Evolutionary conservation across 2,797 vertebrate genomes (phyloP).

Genomic region (Pseudopleuronectes americanus): DNA sequence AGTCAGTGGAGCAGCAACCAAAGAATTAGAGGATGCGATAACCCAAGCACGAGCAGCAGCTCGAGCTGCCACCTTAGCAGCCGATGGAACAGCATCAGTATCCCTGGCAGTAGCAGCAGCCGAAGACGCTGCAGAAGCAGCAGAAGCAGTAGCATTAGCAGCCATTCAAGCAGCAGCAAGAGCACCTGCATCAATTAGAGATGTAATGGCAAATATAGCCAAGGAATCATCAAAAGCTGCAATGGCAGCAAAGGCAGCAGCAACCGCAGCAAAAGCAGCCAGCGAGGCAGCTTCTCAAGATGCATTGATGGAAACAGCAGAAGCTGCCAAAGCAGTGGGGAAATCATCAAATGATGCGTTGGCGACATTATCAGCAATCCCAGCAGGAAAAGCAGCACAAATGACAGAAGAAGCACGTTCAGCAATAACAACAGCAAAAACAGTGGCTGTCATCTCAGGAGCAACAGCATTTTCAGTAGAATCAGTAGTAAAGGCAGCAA

Average conservation of each 20-base stretch:
- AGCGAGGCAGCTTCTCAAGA: not conserved
- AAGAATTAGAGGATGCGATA: not conserved
- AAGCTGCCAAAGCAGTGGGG: not conserved
- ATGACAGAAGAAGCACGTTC: not conserved
- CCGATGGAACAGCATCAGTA: not conserved
- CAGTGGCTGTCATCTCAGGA: not conserved
- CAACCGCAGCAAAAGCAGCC: not conserved
- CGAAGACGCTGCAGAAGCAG: conserved; percentile 10
- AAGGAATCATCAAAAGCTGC: conserved; percentile 3
- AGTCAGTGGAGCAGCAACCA: not conserved
- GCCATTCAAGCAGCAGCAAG: not conserved
- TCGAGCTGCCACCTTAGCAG: not conserved
- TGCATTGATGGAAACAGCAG: not conserved
- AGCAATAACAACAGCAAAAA: not conserved
- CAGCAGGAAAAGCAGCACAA: not conserved
- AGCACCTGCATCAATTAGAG: not conserved
- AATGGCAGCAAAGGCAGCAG: conserved; percentile 14
- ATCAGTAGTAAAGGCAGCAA: not conserved
- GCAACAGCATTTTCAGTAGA: conserved; percentile 12
- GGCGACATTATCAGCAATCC: not conserved
- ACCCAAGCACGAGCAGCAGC: conserved; percentile 5
- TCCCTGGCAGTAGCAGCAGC: not conserved
- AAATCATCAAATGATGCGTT: not conserved
- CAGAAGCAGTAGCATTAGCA: conserved; percentile 3
- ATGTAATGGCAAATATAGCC: not conserved